phyloP scores from a whole-genome alignment of 2,888 invertebrate species.

The Cephus runcator region DNA sequence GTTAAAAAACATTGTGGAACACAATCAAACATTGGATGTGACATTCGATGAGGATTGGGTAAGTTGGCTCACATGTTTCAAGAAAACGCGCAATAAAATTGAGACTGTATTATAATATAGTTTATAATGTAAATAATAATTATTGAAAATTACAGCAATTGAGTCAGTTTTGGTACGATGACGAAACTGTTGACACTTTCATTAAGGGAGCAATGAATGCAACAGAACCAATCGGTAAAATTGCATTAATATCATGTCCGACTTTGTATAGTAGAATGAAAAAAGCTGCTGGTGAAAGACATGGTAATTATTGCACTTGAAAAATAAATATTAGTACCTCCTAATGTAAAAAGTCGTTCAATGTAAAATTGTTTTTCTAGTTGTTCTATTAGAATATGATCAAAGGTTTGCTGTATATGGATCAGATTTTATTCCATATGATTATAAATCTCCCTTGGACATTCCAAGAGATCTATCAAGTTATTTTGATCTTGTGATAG shows the following conservation, averaged over 20 bases:
- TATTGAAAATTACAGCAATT: conserved; percentile 78
- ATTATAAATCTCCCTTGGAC: conserved; percentile 83
- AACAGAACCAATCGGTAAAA: conserved; percentile 70
- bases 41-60: conserved; percentile 88
- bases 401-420: conserved; percentile 82
- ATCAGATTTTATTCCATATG: conserved; percentile 84
- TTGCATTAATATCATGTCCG: conserved; percentile 90
- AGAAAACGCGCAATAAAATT: not conserved
- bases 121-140: not conserved
- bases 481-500: conserved; percentile 85
- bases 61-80: conserved; percentile 33
- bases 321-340: not conserved
- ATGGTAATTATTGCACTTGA: conserved; percentile 60
- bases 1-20: conserved; percentile 59
- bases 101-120: not conserved
- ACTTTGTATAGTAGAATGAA: conserved; percentile 80
- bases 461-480: conserved; percentile 71
- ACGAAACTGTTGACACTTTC: conserved; percentile 79
- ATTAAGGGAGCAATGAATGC: conserved; percentile 74
- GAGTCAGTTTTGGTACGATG: conserved; percentile 97
- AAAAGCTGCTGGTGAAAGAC: conserved; percentile 65
- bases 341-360: not conserved
- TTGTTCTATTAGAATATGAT: conserved; percentile 86
- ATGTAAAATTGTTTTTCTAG: conserved; percentile 62
- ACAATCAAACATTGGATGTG: conserved; percentile 62